phyloP scores from a whole-genome alignment of 2,113 vertebrate species.

The Corvus moneduloides region DNA sequence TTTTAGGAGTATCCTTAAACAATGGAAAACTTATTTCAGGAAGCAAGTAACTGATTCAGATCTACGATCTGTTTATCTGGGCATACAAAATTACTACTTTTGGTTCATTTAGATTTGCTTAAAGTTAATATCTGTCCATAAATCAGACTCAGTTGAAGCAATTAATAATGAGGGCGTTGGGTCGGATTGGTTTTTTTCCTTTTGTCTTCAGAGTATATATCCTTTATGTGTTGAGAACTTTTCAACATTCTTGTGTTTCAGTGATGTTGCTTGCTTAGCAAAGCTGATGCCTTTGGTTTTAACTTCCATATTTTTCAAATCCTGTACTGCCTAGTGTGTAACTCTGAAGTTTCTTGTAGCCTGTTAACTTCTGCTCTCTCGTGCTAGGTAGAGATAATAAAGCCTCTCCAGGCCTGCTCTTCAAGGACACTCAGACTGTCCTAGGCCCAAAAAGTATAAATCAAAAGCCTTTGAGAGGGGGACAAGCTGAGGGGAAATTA shows the following conservation, averaged over 20 bases:
- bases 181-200: not conserved
- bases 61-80: not conserved
- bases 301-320: too few species aligned
- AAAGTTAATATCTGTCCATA: not conserved
- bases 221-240: not conserved
- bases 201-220: not conserved
- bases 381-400: too few species aligned
- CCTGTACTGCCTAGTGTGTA: too few species aligned
- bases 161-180: conserved; percentile 1
- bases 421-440: too few species aligned
- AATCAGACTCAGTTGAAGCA: conserved; percentile 20
- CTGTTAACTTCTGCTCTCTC: too few species aligned
- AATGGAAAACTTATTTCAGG: not conserved
- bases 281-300: not conserved
- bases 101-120: not conserved
- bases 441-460: too few species aligned
- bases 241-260: conserved; percentile 12
- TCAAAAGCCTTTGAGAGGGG: too few species aligned
- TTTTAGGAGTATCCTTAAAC: not conserved
- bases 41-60: not conserved
- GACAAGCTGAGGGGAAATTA: too few species aligned
- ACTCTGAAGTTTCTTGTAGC: too few species aligned
- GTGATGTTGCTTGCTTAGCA: not conserved
- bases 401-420: too few species aligned
- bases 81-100: not conserved